Evolutionary conservation across 2,888 invertebrate genomes (phyloP), one percentile per base, ranked within the genome.

Genomic region (Drosophila aldrichi): DNA sequence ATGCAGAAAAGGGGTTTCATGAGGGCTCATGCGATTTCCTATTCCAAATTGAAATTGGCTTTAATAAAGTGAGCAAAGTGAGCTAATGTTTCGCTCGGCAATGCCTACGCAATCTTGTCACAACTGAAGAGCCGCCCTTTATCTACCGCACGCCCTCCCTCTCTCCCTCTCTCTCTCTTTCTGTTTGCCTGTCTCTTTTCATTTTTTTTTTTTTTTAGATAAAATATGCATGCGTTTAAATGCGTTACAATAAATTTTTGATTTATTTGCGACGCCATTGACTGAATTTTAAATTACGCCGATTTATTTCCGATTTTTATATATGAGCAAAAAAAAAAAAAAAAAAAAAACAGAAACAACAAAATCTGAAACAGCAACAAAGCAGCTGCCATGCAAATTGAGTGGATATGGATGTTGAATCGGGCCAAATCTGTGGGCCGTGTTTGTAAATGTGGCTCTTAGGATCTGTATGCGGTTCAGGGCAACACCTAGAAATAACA

Each of bases 221-320:
- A 79, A 84, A 84, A 83, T 86, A 84, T 84, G 76, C 74, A 84
- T 84, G 81, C 69, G 77, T 74, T 84, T 83, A 86, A 84, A 84
- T 84, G 83, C 84, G 86, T 84, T 84, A 82, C 84, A 86, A 83
- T 84, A 86, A 82, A 84, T 83, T 79, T 84, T 83, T 84, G 84
- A 84, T 84, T 84, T 84, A 84, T 84, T 84, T 84, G 84, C 86
- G 69, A 83, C 86, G 83, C 86, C 86, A 83, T 75, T 84, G 84
- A 86, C 86, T 84, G 84, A 83, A 84, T 84, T 84, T 86, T 74
- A 86, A 82, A 84, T 83, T 79, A 82, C 82, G 67, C 43, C 83
- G 82, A 84, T 84, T 84, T 86, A 86, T 86, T 77, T 77, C 84
- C 65, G 71, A 86, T 80, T 82, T 86, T 67, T 77, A 66, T 64